Evolutionary conservation across 2,888 invertebrate genomes (phyloP).

Genomic region (Adelphocoris suturalis): DNA sequence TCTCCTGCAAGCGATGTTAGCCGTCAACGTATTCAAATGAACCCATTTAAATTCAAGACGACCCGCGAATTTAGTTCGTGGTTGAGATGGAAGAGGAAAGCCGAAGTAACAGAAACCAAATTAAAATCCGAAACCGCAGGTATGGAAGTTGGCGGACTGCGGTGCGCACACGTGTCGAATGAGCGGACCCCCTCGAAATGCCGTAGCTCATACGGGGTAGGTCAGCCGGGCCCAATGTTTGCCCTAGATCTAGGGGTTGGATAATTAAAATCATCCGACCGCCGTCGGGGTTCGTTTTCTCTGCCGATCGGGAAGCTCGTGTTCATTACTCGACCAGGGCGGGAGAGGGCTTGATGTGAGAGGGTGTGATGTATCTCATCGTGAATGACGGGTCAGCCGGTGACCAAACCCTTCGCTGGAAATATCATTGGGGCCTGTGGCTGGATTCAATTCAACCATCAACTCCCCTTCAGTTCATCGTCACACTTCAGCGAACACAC

Average conservation of each 20-base stretch:
- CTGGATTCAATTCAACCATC: too few relatives aligned
- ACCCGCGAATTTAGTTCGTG: neutral
- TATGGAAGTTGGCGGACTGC: neutral
- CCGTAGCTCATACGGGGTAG: neutral
- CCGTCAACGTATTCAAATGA: conserved; percentile 26
- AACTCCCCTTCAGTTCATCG: too few relatives aligned
- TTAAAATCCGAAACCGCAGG: conserved; percentile 13
- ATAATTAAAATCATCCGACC: conserved; percentile 56
- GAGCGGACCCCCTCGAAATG: neutral
- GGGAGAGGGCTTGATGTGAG: neutral
- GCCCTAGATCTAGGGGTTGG: conserved; percentile 37
- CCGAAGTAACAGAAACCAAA: neutral
- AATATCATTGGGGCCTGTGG: neutral
- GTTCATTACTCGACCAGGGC: neutral
- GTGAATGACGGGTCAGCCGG: neutral
- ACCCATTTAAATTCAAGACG: conserved; percentile 30
- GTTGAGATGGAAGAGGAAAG: neutral
- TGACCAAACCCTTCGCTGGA: neutral
- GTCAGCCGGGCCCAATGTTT: neutral
- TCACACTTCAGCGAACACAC: too few relatives aligned
- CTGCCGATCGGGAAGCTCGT: neutral
- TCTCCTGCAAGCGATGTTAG: neutral
- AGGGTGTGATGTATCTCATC: conserved; percentile 11
- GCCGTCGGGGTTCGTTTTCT: neutral
- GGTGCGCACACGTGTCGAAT: neutral